Conservation (phyloP, 2,888 invertebrate species). For the Agrochola lota region DNA sequence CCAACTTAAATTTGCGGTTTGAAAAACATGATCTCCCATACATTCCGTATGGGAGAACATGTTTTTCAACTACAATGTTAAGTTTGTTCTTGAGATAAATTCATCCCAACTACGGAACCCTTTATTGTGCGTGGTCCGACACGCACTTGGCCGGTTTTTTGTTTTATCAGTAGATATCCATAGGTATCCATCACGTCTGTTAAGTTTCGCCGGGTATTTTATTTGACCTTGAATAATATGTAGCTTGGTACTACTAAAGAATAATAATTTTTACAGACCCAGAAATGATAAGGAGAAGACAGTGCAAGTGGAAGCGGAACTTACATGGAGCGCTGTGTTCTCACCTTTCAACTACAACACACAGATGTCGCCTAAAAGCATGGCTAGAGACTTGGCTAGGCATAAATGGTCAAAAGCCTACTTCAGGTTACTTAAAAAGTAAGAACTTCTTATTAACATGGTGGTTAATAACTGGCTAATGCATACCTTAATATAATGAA, state of each 20-base stretch:
- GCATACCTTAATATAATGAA: too few species aligned
- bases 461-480: neutral
- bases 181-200: neutral
- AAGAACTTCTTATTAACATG: conserved; percentile 64
- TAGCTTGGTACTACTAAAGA: neutral
- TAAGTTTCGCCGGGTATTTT: neutral
- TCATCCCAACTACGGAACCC: too few species aligned
- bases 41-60: too few species aligned
- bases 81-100: too few species aligned
- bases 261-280: conserved; percentile 67
- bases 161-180: neutral
- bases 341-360: conserved; percentile 92
- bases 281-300: conserved; percentile 75
- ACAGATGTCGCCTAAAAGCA: conserved; percentile 91
- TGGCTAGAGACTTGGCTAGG: conserved; percentile 92
- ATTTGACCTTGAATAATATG: neutral
- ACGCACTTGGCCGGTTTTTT: too few species aligned
- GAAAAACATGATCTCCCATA: too few species aligned
- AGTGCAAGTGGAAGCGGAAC: conserved; percentile 89
- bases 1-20: too few species aligned
- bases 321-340: conserved; percentile 91
- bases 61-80: too few species aligned
- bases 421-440: conserved; percentile 92
- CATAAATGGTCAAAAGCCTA: conserved; percentile 93
- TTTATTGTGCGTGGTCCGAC: too few species aligned